Evolutionary conservation across 2,797 vertebrate genomes (phyloP), one percentile per base, ranked within the genome.

Genomic region (Coregonus suidteri): DNA sequence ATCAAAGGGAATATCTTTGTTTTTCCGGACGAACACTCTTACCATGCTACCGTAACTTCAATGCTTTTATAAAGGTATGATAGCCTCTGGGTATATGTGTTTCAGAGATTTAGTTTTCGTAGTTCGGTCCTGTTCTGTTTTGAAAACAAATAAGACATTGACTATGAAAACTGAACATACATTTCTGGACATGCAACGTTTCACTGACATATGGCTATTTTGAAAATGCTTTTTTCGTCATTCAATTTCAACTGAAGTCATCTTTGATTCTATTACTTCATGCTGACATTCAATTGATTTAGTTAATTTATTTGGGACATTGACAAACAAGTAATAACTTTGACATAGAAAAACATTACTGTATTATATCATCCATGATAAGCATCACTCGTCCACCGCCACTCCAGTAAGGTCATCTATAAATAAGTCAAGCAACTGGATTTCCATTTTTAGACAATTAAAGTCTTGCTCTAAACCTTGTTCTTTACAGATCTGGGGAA

Each of bases 1-100:
- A 75, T 73, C 53, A 73, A 73, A 56, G 20, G 30, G 11, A 51
- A 73, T 52, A 72, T 52, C 70, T 53, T 11, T 53, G 47, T 30
- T 53, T 54, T 53, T 66, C 47, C 65, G 53, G 47, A 52, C 30
- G 25, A 75, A 69, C 16, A 68, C 30, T 35, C 53, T 54, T 69
- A 70, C 31, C 18, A 37, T 68, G 52, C 52, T 70, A 59, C 34
- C 16, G 9, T 59, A 59, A 16, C 20, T 53, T 18, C 34, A 54
- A 65, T 15, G n/a, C 51, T 16, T 74, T 41, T 25, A 14, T 72
- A 7, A 25, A 7, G 25, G 16, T 53, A 47, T 30, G 9, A 14
- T 20, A 74, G 4, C 4, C 18, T 51, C 35, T 75, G 4, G 18
- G 14, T 47, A 47, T 47, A 18, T 64, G 15, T 74, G 6, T 74